Evolutionary conservation across 2,888 invertebrate genomes (phyloP), one percentile per base, ranked within the genome.

Genomic region (Acronicta leporina): DNA sequence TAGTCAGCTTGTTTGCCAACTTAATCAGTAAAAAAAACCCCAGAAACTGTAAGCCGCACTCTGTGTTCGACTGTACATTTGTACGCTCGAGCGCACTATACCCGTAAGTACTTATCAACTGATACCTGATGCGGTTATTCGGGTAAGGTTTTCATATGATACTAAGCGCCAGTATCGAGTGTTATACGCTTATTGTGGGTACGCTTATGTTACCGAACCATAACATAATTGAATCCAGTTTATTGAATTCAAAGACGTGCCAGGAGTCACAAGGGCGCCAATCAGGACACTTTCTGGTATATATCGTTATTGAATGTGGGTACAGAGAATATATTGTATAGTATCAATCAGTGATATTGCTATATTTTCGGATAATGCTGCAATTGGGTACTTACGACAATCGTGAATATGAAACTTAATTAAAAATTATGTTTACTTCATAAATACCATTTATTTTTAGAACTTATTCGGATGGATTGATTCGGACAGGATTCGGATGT

Each of bases 161-260:
- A 56, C 48, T 38, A 47, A 40, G 43, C 48, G 13, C n/a, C n/a
- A 51, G 48, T 54, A 73, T 58, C 56, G n/a, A 53, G 40, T 68
- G 35, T 41, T 38, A n/a, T n/a, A n/a, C n/a, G n/a, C n/a, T n/a
- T n/a, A n/a, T n/a, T n/a, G n/a, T n/a, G n/a, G n/a, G n/a, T n/a
- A 48, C 35, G 52, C 73, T 59, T 55, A 20, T 47, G n/a, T 63
- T 58, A 58, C 65, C 56, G 30, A 62, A 45, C 43, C 41, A 46
- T 46, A 48, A 40, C 20, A 63, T 61, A 77, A 77, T 73, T 46
- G 35, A 50, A 65, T 74, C 42, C 38, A 44, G 40, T 63, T 38
- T 68, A 68, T 64, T 63, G 38, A n/a, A n/a, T 55, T 50, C 14
- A 40, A 56, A 51, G 65, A 77, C 50, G 43, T 57, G 53, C 63